A percentile compares a stretch with the other conserved stretches of the same genome.
Evolutionary conservation across 1,140 invertebrate species (phyloP).

Genomic region (Macrobrachium nipponense): DNA sequence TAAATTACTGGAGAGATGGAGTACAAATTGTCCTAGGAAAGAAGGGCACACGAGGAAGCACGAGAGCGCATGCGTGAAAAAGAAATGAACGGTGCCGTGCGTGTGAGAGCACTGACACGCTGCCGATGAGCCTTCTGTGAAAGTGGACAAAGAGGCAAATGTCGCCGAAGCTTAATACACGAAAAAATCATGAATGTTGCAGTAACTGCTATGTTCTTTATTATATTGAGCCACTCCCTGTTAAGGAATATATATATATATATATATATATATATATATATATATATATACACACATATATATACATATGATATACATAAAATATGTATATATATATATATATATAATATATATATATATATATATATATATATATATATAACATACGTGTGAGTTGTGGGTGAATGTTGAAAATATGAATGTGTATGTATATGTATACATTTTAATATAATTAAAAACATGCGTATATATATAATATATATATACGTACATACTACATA

Average conservation of each 20-base stretch:
- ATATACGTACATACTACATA: constrained; percentile 17
- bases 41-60: too few relatives aligned
- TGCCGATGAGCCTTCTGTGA: too few relatives aligned
- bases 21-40: too few relatives aligned
- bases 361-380: constrained; percentile 30
- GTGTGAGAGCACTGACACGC: too few relatives aligned
- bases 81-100: too few relatives aligned
- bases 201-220: too few relatives aligned
- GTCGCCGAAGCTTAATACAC: too few relatives aligned
- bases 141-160: too few relatives aligned
- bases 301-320: not conserved
- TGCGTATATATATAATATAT: constrained; percentile 4
- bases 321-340: not conserved
- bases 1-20: too few relatives aligned
- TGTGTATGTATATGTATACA: not conserved
- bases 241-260: not conserved
- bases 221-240: not conserved
- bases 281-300: not conserved
- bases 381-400: too few relatives aligned
- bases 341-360: not conserved
- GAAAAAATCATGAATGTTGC: too few relatives aligned
- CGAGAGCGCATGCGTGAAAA: too few relatives aligned
- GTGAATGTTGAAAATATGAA: not conserved
- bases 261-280: constrained; percentile 13
- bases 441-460: not conserved